phyloP scores from a whole-genome alignment of 2,113 vertebrate genomes.

The Dromas ardeola region DNA sequence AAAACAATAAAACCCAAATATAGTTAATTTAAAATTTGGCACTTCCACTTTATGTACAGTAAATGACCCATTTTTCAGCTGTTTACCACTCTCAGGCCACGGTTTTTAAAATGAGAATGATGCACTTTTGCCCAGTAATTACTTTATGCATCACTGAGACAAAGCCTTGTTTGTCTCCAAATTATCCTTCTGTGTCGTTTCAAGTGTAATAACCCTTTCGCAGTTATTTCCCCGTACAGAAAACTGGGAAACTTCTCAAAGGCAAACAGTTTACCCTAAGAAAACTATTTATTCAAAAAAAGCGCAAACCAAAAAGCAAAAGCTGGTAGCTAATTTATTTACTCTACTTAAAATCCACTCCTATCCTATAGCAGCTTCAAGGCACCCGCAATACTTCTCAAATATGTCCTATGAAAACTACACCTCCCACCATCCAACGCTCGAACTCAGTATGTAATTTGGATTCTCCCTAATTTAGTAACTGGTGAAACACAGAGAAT shows the following conservation, averaged over 20 bases:
- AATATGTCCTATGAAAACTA: background rate
- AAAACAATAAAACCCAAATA: background rate
- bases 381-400: background rate
- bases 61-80: slow-evolving; percentile 51
- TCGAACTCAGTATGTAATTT: background rate
- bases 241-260: slow-evolving; percentile 34
- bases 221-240: background rate
- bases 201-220: slow-evolving; percentile 27
- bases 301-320: background rate
- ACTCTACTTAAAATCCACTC: background rate
- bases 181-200: slow-evolving; percentile 11
- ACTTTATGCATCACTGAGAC: slow-evolving; percentile 48
- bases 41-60: background rate
- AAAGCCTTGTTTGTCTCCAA: slow-evolving; percentile 54
- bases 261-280: background rate
- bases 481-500: background rate
- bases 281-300: background rate
- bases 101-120: slow-evolving; percentile 15
- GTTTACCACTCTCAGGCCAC: slow-evolving; percentile 11
- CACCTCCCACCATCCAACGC: background rate
- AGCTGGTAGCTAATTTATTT: background rate
- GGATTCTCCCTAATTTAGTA: background rate
- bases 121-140: slow-evolving; percentile 57
- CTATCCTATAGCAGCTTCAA: background rate
- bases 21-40: slow-evolving; percentile 12